A percentile compares a stretch with the other conserved stretches of the same genome.
Evolutionary conservation across 2,888 invertebrate species (phyloP).

Genomic region (Cancer borealis): DNA sequence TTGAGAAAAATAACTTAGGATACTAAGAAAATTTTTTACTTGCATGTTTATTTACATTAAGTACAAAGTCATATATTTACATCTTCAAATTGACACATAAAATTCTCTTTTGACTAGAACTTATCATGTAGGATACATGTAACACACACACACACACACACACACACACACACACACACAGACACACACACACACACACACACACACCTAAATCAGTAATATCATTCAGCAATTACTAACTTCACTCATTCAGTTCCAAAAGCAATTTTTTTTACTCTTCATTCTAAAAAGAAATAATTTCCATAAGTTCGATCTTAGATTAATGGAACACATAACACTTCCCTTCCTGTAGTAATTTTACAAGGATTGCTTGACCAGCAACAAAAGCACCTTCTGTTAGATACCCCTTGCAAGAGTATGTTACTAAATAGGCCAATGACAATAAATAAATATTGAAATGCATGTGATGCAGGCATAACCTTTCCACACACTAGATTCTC

Average conservation of each 20-base stretch:
- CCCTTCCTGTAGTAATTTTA: background rate
- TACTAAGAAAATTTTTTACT: background rate
- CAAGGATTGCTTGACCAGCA: background rate
- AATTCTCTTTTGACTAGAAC: slow-evolving; percentile 38
- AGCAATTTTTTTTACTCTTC: background rate
- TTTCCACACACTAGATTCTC: background rate
- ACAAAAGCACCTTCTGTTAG: background rate
- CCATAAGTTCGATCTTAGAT: background rate
- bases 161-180: no score
- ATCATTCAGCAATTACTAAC: background rate
- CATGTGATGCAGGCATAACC: background rate
- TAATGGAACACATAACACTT: background rate
- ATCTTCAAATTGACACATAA: slow-evolving; percentile 46
- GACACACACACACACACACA: background rate
- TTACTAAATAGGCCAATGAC: background rate
- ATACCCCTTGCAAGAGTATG: background rate
- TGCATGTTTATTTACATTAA: slow-evolving; percentile 68
- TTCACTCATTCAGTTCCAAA: background rate
- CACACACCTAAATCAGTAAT: background rate
- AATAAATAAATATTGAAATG: background rate
- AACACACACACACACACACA: background rate
- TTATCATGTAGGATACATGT: slow-evolving; percentile 6
- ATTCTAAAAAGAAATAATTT: background rate
- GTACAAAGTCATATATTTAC: slow-evolving; percentile 66
- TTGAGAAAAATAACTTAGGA: background rate